Percentiles rank a stretch among this genome's conserved stretches.
phyloP scores from a whole-genome alignment of 2,797 vertebrate species.

The Pagetopsis macropterus region DNA sequence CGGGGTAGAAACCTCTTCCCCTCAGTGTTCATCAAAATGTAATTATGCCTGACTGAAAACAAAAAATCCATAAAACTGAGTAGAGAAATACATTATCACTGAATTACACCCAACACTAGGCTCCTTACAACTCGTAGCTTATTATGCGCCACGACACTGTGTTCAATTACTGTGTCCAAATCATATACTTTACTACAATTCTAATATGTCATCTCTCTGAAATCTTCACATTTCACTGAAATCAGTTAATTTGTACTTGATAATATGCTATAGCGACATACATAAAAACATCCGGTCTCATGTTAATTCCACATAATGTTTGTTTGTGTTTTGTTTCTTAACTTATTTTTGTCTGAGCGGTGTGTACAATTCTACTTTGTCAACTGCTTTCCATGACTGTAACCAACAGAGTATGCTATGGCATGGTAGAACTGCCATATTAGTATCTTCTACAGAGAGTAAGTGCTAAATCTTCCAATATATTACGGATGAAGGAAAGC shows the following conservation, averaged over 20 bases:
- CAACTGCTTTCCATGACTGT: slow-evolving; percentile 23
- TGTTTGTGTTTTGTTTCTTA: slow-evolving; percentile 11
- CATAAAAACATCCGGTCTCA: neutral
- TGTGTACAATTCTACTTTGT: slow-evolving; percentile 38
- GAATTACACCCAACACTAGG: slow-evolving; percentile 46
- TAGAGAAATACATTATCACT: slow-evolving; percentile 56
- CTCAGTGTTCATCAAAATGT: slow-evolving; percentile 65
- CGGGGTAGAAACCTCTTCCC: slow-evolving; percentile 41
- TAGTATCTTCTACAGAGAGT: slow-evolving; percentile 53
- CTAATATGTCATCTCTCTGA: neutral
- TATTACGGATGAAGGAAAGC: slow-evolving; percentile 63
- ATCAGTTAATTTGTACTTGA: slow-evolving; percentile 19
- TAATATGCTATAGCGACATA: neutral
- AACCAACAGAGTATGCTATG: slow-evolving; percentile 37
- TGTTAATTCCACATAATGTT: neutral
- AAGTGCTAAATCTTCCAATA: slow-evolving; percentile 62
- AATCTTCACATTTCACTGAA: slow-evolving; percentile 33
- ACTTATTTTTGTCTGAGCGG: slow-evolving; percentile 15
- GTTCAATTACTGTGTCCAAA: slow-evolving; percentile 63
- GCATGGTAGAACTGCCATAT: slow-evolving; percentile 45
- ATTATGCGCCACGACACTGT: slow-evolving; percentile 37
- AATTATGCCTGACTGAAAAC: slow-evolving; percentile 43
- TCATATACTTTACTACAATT: slow-evolving; percentile 51
- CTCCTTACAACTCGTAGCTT: slow-evolving; percentile 51
- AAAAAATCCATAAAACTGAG: slow-evolving; percentile 57